Base-by-base conservation (phyloP, 2,888 invertebrate species). In the Drosophila ezoana region DNA sequence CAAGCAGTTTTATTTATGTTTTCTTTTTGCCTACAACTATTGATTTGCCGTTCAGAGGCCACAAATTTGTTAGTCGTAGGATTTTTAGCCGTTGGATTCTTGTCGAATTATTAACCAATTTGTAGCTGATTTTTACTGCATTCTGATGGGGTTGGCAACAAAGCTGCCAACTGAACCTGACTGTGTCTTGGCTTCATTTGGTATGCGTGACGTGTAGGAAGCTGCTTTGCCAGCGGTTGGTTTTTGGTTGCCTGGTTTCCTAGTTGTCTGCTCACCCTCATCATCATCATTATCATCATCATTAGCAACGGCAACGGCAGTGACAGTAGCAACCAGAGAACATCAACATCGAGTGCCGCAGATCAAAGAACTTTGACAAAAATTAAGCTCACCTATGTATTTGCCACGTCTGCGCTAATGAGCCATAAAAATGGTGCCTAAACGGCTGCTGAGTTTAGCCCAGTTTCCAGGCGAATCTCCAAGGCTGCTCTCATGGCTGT, bases 341-440 rank as follows among this genome's bases (percentile, higher is more conserved):
- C n/a, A 35, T 20, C 28, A 65, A 14, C 45, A 56, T 37, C 48
- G 38, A 68, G 38, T 35, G 45, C 47, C 23, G 37, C 81, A 81
- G 82, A 82, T 82, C 82, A 82, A 82, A 87, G 82, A 77, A 82
- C 77, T 77, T 66, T 79, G 72, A 71, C 68, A 81, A 76, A 83
- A 86, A 79, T 67, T 68, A 74, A 69, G 60, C 83, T 66, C 76
- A 75, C 81, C 78, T 76, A 83, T 73, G 83, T 61, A 76, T 84
- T 81, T 70, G 78, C 87, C 84, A 84, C 76, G 84, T 81, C 79
- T 89, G 66, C 81, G 76, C 81, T 85, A 85, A 85, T 85, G 87
- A 85, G 89, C 84, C 87, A 84, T 87, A 87, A 89, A 84, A 85
- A 87, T 76, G 76, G 56, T 66, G 65, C 72, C 77, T 75, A 69